phyloP scores from a whole-genome alignment of 2,888 invertebrate genomes.

The Aspidiotus rigidus region DNA sequence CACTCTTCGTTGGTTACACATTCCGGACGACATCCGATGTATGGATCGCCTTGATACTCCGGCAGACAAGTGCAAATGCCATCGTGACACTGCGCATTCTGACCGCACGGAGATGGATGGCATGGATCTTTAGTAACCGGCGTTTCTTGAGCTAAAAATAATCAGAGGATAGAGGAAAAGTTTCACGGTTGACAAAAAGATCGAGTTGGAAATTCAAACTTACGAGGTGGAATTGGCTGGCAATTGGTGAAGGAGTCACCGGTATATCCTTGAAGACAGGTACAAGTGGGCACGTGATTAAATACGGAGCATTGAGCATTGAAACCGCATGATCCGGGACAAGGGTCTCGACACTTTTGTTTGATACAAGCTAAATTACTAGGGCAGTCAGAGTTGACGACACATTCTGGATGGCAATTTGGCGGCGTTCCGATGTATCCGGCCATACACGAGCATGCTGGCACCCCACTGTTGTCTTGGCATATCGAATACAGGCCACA shows the following conservation, averaged over 20 bases:
- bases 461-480: constrained; percentile 53
- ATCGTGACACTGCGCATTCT: constrained; percentile 49
- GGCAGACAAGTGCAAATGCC: constrained; percentile 60
- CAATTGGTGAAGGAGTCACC: constrained; percentile 71
- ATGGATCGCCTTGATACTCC: constrained; percentile 68
- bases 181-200: neutral
- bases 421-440: constrained; percentile 65
- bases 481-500: constrained; percentile 70
- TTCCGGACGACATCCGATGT: constrained; percentile 64
- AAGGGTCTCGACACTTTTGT: constrained; percentile 42
- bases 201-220: constrained; percentile 4
- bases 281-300: constrained; percentile 59
- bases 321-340: constrained; percentile 42
- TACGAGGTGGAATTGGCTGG: constrained; percentile 47
- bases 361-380: constrained; percentile 42
- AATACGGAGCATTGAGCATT: constrained; percentile 48
- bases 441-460: constrained; percentile 61
- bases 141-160: constrained; percentile 42
- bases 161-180: neutral
- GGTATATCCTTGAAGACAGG: constrained; percentile 55
- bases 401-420: constrained; percentile 66
- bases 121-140: constrained; percentile 54
- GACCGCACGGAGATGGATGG: constrained; percentile 62
- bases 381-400: constrained; percentile 41
- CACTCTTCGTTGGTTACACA: constrained; percentile 68